Percentiles rank a stretch among this genome's conserved stretches.
These are phyloP conservation scores for Tricholaema leucomelas DNA, from an alignment of 2,113 vertebrate genomes.

Conservation along the genomic window DNA sequence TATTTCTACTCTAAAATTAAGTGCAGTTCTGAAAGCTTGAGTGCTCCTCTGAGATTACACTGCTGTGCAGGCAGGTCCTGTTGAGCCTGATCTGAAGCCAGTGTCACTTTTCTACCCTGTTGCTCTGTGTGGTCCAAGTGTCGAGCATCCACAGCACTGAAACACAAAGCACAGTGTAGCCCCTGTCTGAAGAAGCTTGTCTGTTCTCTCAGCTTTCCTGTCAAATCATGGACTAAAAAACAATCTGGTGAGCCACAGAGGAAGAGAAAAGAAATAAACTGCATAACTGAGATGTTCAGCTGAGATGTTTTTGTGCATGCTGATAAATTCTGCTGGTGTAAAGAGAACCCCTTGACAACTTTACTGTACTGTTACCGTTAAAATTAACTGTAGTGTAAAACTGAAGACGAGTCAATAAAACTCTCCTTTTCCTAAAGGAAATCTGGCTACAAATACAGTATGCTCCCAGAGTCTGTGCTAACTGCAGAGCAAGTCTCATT, in stretches of 20 bases:
- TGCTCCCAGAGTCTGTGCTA: neutral
- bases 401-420: slow-evolving; percentile 27
- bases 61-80: neutral
- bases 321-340: slow-evolving; percentile 5
- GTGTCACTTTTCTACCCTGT: neutral
- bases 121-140: neutral
- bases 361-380: neutral
- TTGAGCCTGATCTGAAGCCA: neutral
- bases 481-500: neutral
- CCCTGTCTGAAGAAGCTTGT: neutral
- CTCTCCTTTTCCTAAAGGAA: neutral
- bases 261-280: neutral
- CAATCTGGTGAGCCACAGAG: neutral
- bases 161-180: neutral
- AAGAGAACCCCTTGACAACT: slow-evolving; percentile 10
- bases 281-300: neutral
- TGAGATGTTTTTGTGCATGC: neutral
- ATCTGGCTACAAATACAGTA: neutral
- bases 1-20: slow-evolving; percentile 49
- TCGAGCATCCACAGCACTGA: neutral
- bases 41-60: neutral
- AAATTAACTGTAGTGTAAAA: slow-evolving; percentile 45
- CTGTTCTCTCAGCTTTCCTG: neutral
- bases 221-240: neutral
- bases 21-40: slow-evolving; percentile 38